Conservation (phyloP, 2,888 invertebrate species). For the Eugnorisma glareosa region DNA sequence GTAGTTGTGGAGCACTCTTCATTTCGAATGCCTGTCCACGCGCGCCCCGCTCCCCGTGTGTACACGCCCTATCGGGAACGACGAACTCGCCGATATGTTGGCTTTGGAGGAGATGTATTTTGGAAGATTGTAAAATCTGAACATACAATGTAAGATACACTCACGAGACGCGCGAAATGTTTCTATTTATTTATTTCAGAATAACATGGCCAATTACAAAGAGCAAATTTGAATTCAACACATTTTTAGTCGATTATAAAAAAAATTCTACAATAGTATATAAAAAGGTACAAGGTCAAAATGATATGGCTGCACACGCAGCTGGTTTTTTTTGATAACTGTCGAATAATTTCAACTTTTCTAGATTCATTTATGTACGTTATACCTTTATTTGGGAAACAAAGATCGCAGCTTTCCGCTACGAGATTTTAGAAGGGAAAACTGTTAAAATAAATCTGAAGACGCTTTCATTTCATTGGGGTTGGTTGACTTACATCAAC, state of each 20-base stretch:
- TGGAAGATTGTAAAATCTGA: neutral
- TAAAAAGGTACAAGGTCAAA: neutral
- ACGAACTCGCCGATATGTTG: slow-evolving; percentile 57
- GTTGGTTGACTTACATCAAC: neutral
- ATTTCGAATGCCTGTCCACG: slow-evolving; percentile 90
- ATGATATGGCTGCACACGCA: neutral
- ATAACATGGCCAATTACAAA: too few species aligned
- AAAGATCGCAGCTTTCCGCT: neutral
- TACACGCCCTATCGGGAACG: slow-evolving; percentile 77
- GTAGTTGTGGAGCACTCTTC: slow-evolving; percentile 88
- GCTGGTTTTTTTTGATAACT: neutral
- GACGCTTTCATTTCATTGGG: neutral
- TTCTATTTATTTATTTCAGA: neutral
- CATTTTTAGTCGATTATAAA: neutral
- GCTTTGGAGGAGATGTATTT: slow-evolving; percentile 27
- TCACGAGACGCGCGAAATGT: neutral
- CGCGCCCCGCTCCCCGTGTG: slow-evolving; percentile 78
- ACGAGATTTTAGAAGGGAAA: neutral
- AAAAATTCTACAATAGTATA: neutral
- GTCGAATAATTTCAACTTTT: neutral
- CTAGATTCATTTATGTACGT: neutral
- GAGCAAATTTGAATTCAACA: too few species aligned
- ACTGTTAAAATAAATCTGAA: neutral
- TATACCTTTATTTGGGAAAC: neutral
- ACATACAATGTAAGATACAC: neutral